phyloP scores from a whole-genome alignment of 2,888 invertebrate species.

The Tipula confusa region DNA sequence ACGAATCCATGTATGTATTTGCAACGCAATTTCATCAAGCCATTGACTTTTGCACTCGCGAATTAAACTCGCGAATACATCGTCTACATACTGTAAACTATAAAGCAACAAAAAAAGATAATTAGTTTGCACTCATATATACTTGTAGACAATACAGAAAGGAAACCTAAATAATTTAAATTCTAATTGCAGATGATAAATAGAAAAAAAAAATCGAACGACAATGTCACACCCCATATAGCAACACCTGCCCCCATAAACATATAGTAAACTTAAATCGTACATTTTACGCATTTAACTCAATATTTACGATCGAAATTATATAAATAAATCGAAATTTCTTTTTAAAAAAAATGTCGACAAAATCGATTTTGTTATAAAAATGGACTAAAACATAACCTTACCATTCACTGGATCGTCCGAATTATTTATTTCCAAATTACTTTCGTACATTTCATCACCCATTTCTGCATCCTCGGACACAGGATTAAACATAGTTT shows the following conservation, averaged over 20 bases:
- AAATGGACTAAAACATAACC: background rate
- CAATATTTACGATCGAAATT: too few species aligned
- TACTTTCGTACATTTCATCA: slow-evolving; percentile 26
- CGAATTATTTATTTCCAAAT: background rate
- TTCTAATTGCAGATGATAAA: background rate
- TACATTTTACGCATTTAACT: too few species aligned
- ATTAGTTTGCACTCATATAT: background rate
- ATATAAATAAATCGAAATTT: too few species aligned
- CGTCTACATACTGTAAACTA: background rate
- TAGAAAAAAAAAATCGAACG: background rate
- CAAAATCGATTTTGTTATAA: background rate
- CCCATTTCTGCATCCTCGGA: slow-evolving; percentile 14
- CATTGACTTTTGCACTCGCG: background rate
- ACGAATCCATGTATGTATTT: background rate
- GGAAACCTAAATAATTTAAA: background rate
- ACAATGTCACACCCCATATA: background rate
- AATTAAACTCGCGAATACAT: background rate
- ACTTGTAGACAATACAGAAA: background rate
- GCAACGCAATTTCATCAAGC: background rate
- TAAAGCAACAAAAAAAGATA: background rate
- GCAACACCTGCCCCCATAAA: background rate
- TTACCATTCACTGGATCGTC: background rate
- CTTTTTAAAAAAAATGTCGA: too few species aligned
- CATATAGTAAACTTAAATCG: too few species aligned
- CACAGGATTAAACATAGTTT: slow-evolving; percentile 20